Percentiles rank a stretch among this genome's conserved stretches.
Conservation (phyloP, 1,140 invertebrate genomes). For the Drosophila melanica region DNA sequence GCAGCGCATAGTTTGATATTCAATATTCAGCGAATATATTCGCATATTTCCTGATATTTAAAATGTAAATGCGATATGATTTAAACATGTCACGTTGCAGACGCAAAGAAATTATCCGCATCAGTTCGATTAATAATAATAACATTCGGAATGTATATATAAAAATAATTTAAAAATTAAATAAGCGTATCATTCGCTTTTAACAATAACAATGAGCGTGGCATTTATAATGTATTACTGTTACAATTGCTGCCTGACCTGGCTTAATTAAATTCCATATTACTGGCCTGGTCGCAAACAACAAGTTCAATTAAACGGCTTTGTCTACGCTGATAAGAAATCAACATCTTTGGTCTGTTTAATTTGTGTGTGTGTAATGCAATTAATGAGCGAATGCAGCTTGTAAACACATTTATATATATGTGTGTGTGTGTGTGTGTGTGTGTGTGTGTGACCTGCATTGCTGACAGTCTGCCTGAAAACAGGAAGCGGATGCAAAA, state of each 20-base stretch:
- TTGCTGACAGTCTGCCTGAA: slow-evolving; percentile 43
- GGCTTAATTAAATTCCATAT: slow-evolving; percentile 32
- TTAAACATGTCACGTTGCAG: slow-evolving; percentile 23
- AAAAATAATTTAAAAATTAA: slow-evolving; percentile 33
- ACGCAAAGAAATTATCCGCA: neutral
- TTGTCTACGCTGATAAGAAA: slow-evolving; percentile 26
- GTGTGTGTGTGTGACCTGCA: slow-evolving; percentile 52
- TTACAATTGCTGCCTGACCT: slow-evolving; percentile 7
- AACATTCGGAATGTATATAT: neutral
- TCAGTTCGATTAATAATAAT: slow-evolving; percentile 15
- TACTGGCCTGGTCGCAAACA: neutral
- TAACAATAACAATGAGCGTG: slow-evolving; percentile 26
- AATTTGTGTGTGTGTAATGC: slow-evolving; percentile 43
- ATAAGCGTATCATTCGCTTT: slow-evolving; percentile 32
- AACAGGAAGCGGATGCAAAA: slow-evolving; percentile 54
- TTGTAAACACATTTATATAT: neutral
- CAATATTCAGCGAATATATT: slow-evolving; percentile 1
- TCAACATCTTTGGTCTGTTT: slow-evolving; percentile 28
- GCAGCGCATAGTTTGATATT: neutral
- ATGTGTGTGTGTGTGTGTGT: neutral
- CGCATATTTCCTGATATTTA: neutral
- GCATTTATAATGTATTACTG: slow-evolving; percentile 21
- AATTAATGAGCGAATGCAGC: slow-evolving; percentile 41
- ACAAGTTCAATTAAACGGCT: neutral
- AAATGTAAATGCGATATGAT: slow-evolving; percentile 2